A percentile compares a stretch with the other conserved stretches of the same genome.
phyloP scores from a whole-genome alignment of 2,797 vertebrate genomes.

The Enteromius unitaeniatus region DNA sequence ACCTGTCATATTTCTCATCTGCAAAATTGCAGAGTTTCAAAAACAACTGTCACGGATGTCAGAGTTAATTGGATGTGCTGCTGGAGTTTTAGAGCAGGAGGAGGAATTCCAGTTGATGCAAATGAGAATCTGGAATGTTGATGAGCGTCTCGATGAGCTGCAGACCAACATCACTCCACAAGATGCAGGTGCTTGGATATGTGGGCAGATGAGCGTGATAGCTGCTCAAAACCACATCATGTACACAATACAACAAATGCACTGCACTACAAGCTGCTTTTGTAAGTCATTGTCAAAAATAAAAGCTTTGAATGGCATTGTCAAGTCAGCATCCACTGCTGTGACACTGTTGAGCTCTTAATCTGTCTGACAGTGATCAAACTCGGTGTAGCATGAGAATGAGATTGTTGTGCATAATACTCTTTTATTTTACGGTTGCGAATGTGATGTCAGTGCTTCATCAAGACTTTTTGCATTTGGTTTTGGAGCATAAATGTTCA shows the following conservation, averaged over 20 bases:
- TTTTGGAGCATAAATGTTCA: background rate
- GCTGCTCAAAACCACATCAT: slow-evolving; percentile 76
- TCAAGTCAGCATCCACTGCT: slow-evolving; percentile 1
- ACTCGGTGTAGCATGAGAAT: background rate
- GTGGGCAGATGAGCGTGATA: slow-evolving; percentile 57
- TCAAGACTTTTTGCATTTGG: background rate
- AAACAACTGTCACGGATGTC: background rate
- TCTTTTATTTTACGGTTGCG: background rate
- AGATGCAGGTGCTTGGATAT: slow-evolving; percentile 55
- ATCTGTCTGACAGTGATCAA: background rate
- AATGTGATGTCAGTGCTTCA: slow-evolving; percentile 16
- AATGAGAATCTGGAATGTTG: slow-evolving; percentile 47
- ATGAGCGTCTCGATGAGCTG: slow-evolving; percentile 49
- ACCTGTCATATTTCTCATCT: background rate
- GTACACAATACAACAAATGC: slow-evolving; percentile 48
- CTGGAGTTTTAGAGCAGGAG: background rate
- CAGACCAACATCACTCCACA: slow-evolving; percentile 11
- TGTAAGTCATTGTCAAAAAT: background rate
- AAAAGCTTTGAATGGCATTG: background rate
- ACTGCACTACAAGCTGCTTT: slow-evolving; percentile 39
- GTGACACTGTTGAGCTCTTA: background rate
- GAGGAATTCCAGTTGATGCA: slow-evolving; percentile 6
- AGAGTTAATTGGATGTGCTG: slow-evolving; percentile 5
- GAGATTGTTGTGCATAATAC: background rate
- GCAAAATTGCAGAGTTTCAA: slow-evolving; percentile 14